These are phyloP conservation scores for Strigamia transsilvanica DNA, from an alignment of 2,888 invertebrate genomes.

Conservation along the genomic window DNA sequence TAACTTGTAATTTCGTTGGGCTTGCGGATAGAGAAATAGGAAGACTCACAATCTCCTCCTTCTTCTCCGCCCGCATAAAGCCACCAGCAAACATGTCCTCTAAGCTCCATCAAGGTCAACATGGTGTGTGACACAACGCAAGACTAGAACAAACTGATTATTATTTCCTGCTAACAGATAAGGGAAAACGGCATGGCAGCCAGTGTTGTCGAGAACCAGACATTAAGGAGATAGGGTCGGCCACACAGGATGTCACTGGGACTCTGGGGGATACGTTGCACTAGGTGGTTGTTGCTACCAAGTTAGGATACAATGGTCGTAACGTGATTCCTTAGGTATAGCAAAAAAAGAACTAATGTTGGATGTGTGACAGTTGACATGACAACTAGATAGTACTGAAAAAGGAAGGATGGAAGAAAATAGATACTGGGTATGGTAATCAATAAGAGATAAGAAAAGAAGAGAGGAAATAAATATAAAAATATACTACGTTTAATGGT, in stretches of 20 bases:
- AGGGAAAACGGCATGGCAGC: conserved; percentile 2
- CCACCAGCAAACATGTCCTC: not conserved
- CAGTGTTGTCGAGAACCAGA: not conserved
- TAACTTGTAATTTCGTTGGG: conserved; percentile 8
- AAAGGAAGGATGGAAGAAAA: not conserved
- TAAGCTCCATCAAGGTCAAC: not conserved
- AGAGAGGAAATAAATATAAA: not conserved
- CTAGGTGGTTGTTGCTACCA: not conserved
- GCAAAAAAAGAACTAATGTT: not conserved
- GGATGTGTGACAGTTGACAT: not conserved
- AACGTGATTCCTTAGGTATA: not conserved
- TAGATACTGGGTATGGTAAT: not conserved
- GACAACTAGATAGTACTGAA: not conserved
- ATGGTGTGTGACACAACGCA: not conserved
- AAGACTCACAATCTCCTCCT: not conserved
- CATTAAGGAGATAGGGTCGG: conserved; percentile 7
- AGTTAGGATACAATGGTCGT: not conserved
- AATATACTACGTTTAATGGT: not conserved
- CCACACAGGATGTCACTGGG: not conserved
- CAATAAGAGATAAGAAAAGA: not conserved
- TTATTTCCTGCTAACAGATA: conserved; percentile 2
- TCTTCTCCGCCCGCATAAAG: not conserved
- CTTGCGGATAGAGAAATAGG: not conserved
- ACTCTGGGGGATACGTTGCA: not conserved
- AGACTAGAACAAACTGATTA: not conserved